Evolutionary conservation across 2,113 vertebrate genomes (phyloP), one percentile per base, ranked within the genome.

Genomic region (Hyperopisus bebe): DNA sequence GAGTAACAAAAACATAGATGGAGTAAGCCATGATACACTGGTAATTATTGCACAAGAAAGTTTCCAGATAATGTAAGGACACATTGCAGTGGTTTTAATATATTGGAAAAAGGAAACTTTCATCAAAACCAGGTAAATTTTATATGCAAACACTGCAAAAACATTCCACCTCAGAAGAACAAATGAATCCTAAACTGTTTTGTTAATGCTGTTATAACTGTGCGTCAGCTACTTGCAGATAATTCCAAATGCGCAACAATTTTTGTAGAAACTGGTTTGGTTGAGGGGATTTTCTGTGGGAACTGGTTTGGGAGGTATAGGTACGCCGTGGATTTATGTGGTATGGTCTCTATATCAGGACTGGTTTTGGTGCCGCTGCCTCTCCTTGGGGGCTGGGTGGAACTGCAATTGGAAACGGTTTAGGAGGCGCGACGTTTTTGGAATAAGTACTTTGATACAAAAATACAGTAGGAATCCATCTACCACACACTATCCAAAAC

Each of bases 261-360:
- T 80, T 35, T 80, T 80, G 74, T 80, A 80, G 74, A 39, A 80
- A 42, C 74, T 80, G 74, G 74, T 80, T 80, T 80, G 74, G 35
- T 39, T 42, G 74, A 42, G 74, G 5, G 35, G 74, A 80, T 80
- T 42, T 80, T 80, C 35, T 80, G 35, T 80, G 74, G 74, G 74
- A 39, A 80, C 74, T 80, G 35, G 31, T 80, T 80, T 80, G 74
- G 62, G 27, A 70, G 62, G 62, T 70, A 70, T 13, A 80, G 31
- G 31, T 42, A 31, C 15, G 19, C 74, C 1, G 17, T 80, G 35
- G 74, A 80, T 80, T 80, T 80, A 80, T 80, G 35, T 80, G 74
- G 35, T 2, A 42, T 80, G 35, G 35, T 42, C 17, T 17, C 13
- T 19, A 42, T 80, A 80, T 80, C 74, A 80, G 74, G 31, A 80